A percentile compares a stretch with the other conserved stretches of the same genome.
Evolutionary conservation across 2,113 vertebrate genomes (phyloP).

Genomic region (Brienomyrus longianalis): DNA sequence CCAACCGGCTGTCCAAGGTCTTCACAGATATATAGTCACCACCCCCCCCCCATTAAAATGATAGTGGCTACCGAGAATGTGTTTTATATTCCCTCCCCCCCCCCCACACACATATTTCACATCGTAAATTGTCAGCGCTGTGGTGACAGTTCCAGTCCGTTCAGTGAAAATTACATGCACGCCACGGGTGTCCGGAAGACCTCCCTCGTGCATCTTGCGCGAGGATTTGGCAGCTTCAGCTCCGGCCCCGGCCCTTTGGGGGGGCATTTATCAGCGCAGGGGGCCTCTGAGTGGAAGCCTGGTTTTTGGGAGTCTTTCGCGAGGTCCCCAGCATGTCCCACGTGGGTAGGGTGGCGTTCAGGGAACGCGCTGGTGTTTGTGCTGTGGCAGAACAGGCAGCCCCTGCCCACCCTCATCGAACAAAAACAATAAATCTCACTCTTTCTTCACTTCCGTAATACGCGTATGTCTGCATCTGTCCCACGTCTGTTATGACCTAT

Average conservation of each 20-base stretch:
- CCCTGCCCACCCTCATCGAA: neutral
- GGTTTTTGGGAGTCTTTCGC: neutral
- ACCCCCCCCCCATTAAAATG: slow-evolving; percentile 33
- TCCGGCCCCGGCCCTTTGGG: neutral
- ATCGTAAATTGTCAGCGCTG: neutral
- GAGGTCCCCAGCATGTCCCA: too few relatives aligned
- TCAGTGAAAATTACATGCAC: neutral
- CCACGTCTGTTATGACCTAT: neutral
- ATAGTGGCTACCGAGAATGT: slow-evolving; percentile 14
- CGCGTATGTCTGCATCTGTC: neutral
- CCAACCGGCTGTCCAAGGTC: slow-evolving; percentile 28
- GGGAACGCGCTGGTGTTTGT: neutral
- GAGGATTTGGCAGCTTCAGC: neutral
- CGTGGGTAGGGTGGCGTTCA: neutral
- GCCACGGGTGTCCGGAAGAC: neutral
- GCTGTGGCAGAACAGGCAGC: neutral
- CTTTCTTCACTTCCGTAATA: neutral
- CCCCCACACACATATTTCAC: neutral
- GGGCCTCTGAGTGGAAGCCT: neutral
- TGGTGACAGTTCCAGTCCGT: neutral
- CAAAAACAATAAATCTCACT: neutral
- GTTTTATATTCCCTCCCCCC: neutral
- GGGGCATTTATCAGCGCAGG: neutral
- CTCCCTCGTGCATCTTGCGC: neutral
- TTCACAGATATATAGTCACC: slow-evolving; percentile 28